Evolutionary conservation across 2,113 vertebrate species (phyloP).

Genomic region (Cranoglanis bouderius): DNA sequence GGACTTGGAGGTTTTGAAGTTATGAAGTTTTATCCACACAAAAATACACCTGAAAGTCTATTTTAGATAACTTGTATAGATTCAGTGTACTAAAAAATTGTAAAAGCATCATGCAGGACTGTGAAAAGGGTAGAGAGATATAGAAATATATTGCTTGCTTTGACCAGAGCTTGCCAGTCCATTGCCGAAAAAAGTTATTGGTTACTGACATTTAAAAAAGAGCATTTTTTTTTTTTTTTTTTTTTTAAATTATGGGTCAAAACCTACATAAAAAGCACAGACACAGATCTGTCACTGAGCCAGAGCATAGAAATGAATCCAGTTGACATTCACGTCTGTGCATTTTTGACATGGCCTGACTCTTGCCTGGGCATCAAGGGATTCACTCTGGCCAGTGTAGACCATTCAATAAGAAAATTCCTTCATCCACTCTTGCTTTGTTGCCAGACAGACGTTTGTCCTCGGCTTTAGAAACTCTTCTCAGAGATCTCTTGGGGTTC

Average conservation of each 20-base stretch:
- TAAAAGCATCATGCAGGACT: conserved; percentile 37
- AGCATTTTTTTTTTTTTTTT: conserved; percentile 7
- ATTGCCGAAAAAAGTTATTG: conserved; percentile 1
- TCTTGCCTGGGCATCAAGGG: conserved; percentile 24
- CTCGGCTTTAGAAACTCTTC: not conserved
- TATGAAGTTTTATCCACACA: conserved; percentile 57
- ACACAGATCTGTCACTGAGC: not conserved
- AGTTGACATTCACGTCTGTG: conserved; percentile 42
- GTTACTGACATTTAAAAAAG: conserved; percentile 51
- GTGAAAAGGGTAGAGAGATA: conserved; percentile 30
- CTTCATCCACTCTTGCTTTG: conserved; percentile 9
- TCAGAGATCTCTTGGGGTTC: conserved; percentile 1
- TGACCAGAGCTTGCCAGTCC: conserved; percentile 41
- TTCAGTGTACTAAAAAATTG: not conserved
- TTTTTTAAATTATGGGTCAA: conserved; percentile 34
- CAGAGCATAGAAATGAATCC: conserved; percentile 1
- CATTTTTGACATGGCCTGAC: conserved; percentile 28
- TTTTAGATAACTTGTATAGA: not conserved
- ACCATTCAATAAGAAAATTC: conserved; percentile 27
- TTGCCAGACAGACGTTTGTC: not conserved
- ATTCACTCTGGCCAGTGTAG: not conserved
- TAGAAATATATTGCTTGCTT: conserved; percentile 47
- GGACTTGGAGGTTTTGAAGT: conserved; percentile 59
- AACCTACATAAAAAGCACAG: conserved; percentile 23
- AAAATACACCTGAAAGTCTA: not conserved